phyloP scores from a whole-genome alignment of 1,140 invertebrate genomes.

The Magallana angulata region DNA sequence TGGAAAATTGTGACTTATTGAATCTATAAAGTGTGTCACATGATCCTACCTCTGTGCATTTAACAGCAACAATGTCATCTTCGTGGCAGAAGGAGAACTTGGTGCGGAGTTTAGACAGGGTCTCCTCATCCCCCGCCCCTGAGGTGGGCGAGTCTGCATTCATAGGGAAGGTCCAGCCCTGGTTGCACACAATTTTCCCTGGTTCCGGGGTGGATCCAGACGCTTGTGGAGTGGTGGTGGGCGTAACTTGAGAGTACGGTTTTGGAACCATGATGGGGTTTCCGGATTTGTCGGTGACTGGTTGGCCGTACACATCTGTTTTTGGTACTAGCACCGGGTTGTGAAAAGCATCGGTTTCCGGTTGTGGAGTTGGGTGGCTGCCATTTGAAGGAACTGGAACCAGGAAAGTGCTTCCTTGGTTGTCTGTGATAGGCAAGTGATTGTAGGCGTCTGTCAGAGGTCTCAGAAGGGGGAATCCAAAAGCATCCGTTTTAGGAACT shows the following conservation, averaged over 20 bases:
- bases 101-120: slow-evolving; percentile 63
- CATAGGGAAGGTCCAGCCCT: slow-evolving; percentile 69
- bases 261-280: slow-evolving; percentile 14
- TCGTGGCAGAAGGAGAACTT: slow-evolving; percentile 63
- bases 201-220: slow-evolving; percentile 24
- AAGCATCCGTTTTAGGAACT: slow-evolving; percentile 3
- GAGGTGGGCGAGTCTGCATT: slow-evolving; percentile 59
- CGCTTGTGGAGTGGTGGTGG: slow-evolving; percentile 20
- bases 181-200: slow-evolving; percentile 56
- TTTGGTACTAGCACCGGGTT: slow-evolving; percentile 31
- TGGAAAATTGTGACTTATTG: no score
- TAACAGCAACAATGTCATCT: slow-evolving; percentile 58
- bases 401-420: not conserved
- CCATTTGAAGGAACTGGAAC: not conserved
- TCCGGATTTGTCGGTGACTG: not conserved
- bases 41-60: slow-evolving; percentile 60
- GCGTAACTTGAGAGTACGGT: slow-evolving; percentile 6
- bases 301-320: not conserved
- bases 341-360: slow-evolving; percentile 42
- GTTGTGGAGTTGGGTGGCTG: slow-evolving; percentile 41
- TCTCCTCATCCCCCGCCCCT: slow-evolving; percentile 67
- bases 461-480: not conserved
- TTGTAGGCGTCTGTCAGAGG: not conserved
- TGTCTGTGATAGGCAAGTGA: not conserved
- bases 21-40: not conserved